Percentiles rank a stretch among this genome's conserved stretches.
These are phyloP conservation scores for Rhynchopsitta pachyrhyncha DNA, from an alignment of 2,113 vertebrate genomes.

Conservation along the genomic window DNA sequence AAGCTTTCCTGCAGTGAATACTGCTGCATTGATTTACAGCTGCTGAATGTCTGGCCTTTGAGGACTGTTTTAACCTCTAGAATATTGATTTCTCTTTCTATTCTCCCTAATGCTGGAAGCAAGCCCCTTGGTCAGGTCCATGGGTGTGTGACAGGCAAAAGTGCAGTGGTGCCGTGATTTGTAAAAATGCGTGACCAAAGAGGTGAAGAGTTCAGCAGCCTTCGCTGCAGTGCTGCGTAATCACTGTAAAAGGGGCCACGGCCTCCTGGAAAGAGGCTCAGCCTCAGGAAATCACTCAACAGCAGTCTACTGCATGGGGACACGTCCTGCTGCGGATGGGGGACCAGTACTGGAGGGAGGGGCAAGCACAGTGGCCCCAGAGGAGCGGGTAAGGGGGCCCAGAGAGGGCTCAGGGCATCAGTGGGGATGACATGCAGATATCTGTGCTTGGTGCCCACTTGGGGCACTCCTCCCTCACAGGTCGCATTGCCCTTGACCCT, in stretches of 20 bases:
- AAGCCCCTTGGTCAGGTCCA: background rate
- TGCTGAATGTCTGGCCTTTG: constrained; percentile 1
- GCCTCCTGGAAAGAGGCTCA: background rate
- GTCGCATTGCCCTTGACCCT: background rate
- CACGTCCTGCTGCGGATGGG: background rate
- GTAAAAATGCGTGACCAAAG: background rate
- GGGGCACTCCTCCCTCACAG: rapidly evolving
- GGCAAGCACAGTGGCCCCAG: background rate
- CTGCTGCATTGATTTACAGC: background rate
- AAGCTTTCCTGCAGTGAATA: constrained; percentile 1
- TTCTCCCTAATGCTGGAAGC: background rate
- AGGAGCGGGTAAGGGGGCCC: rapidly evolving
- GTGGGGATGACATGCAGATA: rapidly evolving
- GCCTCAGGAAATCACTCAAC: background rate
- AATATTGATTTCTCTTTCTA: constrained; percentile 21
- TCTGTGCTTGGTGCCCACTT: background rate
- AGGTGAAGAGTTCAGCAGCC: background rate
- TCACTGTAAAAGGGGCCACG: background rate
- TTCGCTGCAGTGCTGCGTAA: background rate
- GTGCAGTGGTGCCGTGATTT: background rate
- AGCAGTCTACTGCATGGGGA: rapidly evolving
- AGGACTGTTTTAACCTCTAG: constrained; percentile 14
- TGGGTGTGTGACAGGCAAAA: background rate
- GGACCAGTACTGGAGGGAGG: background rate
- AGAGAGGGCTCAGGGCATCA: rapidly evolving